These are phyloP conservation scores for Uromys caudimaculatus DNA, from an alignment of 2,797 vertebrate genomes.

Conservation along the genomic window DNA sequence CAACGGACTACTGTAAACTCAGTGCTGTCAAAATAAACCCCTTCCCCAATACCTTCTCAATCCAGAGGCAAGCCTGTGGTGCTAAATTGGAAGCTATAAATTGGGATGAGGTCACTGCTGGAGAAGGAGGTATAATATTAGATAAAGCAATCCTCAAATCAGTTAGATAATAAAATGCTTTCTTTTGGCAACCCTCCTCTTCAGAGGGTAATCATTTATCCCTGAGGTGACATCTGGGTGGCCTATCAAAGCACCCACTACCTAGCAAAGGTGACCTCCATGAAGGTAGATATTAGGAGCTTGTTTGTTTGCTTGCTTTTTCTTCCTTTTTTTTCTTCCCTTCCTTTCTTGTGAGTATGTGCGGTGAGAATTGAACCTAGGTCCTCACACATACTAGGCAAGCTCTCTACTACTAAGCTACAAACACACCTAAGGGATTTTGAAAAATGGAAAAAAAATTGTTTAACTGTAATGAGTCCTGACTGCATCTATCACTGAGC, in stretches of 20 bases:
- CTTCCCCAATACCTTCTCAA: background rate
- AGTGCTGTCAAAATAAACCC: background rate
- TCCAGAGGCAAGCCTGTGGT: background rate
- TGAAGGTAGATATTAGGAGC: background rate
- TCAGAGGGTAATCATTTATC: background rate
- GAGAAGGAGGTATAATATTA: background rate
- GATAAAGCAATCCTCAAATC: constrained; percentile 1
- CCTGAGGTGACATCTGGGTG: background rate
- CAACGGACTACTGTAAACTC: background rate
- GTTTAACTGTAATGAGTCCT: background rate
- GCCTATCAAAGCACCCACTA: background rate
- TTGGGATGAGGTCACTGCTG: background rate
- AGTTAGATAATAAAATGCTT: background rate
- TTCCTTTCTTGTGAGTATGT: background rate
- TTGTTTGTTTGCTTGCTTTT: background rate
- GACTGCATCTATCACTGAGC: background rate
- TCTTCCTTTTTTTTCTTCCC: background rate
- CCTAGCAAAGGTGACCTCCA: background rate
- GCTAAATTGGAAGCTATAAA: background rate
- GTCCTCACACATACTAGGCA: background rate
- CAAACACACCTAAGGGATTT: background rate
- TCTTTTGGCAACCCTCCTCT: background rate
- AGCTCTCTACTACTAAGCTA: background rate
- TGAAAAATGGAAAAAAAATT: background rate
- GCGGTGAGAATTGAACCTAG: background rate